Percentiles rank a stretch among this genome's conserved stretches.
Evolutionary conservation across 2,888 invertebrate genomes (phyloP).

Genomic region (Anaspis maculata): DNA sequence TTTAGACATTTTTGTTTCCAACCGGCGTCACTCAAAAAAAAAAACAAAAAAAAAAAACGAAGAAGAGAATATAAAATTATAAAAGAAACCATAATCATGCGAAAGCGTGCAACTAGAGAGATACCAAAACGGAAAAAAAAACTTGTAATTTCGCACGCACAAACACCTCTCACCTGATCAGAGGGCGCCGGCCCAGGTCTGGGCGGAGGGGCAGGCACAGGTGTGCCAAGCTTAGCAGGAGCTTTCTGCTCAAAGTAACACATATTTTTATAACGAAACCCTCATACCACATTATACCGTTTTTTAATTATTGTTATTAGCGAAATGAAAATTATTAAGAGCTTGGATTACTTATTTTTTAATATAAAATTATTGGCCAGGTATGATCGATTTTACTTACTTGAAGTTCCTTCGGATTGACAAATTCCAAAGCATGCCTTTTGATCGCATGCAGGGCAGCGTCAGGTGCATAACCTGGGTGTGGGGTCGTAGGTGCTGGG

Average conservation of each 20-base stretch:
- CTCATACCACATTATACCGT: too few relatives aligned
- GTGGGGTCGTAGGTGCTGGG: conserved; percentile 40
- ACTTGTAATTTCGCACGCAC: too few relatives aligned
- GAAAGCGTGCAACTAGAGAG: too few relatives aligned
- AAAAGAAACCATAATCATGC: background rate
- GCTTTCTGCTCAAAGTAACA: conserved; percentile 51
- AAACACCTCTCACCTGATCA: conserved; percentile 50
- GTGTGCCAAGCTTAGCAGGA: conserved; percentile 45
- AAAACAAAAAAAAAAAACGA: too few relatives aligned
- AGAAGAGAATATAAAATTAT: background rate
- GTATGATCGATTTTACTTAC: conserved; percentile 43
- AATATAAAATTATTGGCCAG: too few relatives aligned
- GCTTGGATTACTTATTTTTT: too few relatives aligned
- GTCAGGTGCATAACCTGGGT: conserved; percentile 87
- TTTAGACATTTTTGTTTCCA: too few relatives aligned
- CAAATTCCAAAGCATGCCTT: conserved; percentile 85
- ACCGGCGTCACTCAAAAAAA: too few relatives aligned
- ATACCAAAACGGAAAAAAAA: too few relatives aligned
- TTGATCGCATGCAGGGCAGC: conserved; percentile 96
- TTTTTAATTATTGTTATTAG: too few relatives aligned
- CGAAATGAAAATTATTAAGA: conserved; percentile 2
- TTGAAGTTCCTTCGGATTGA: conserved; percentile 84
- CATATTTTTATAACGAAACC: too few relatives aligned
- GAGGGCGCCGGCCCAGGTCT: conserved; percentile 49
- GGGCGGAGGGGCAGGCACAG: conserved; percentile 45